Evolutionary conservation across 2,888 invertebrate species (phyloP).

Genomic region (Teleiodes luculella): DNA sequence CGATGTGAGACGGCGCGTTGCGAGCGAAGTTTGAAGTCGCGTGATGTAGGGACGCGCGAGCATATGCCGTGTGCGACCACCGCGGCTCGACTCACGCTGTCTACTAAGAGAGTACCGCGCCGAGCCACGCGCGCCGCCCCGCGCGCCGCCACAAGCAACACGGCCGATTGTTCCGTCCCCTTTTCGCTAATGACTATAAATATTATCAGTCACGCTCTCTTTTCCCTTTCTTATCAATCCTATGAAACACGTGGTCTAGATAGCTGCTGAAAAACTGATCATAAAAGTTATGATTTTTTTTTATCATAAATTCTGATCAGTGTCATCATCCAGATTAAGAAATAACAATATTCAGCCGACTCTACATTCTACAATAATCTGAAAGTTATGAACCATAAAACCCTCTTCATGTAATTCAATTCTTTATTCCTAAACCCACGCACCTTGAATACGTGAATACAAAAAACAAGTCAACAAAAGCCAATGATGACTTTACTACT

Average conservation of each 20-base stretch:
- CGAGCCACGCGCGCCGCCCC: constrained; percentile 80
- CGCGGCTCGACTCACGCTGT: constrained; percentile 83
- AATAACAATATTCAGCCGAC: background rate
- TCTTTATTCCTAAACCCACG: constrained; percentile 6
- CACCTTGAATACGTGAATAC: constrained; percentile 18
- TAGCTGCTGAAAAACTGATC: background rate
- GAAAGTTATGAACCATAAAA: constrained; percentile 5
- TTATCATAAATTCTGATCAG: background rate
- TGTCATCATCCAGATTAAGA: background rate
- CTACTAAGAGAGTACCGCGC: constrained; percentile 77
- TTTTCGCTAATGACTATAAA: constrained; percentile 78
- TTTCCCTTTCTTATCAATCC: constrained; percentile 72
- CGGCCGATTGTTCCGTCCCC: constrained; percentile 74
- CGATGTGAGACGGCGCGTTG: constrained; percentile 47
- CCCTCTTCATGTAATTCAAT: background rate
- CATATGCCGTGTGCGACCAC: constrained; percentile 66
- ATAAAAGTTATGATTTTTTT: background rate
- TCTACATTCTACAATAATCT: constrained; percentile 1
- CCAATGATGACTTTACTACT: constrained; percentile 62
- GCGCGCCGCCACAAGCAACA: constrained; percentile 69
- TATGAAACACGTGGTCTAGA: constrained; percentile 54
- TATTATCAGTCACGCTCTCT: constrained; percentile 75
- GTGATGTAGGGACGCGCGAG: constrained; percentile 61
- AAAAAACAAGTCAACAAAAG: constrained; percentile 58
- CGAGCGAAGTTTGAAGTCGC: constrained; percentile 72